These are phyloP conservation scores for Digitonthophagus gazella DNA, from an alignment of 2,888 invertebrate genomes.

Conservation along the genomic window DNA sequence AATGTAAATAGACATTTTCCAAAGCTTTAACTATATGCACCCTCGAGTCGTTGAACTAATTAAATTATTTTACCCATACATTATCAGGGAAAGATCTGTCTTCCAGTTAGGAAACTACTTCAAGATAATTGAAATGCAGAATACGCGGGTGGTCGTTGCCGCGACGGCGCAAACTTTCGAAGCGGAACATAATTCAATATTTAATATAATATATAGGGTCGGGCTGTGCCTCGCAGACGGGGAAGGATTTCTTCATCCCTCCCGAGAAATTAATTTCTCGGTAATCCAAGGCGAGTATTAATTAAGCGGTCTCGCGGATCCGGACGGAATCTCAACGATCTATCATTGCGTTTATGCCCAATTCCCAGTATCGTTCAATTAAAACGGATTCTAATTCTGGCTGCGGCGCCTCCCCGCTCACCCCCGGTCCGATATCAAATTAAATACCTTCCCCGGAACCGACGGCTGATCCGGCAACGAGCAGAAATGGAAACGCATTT, in stretches of 20 bases:
- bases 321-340: slow-evolving; percentile 49
- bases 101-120: not conserved
- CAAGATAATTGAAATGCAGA: not conserved
- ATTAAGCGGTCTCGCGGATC: slow-evolving; percentile 48
- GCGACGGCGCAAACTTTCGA: not conserved
- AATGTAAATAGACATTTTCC: no score
- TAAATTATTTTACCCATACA: not conserved
- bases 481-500: not conserved
- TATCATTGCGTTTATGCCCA: slow-evolving; percentile 49
- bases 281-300: slow-evolving; percentile 53
- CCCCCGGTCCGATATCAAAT: slow-evolving; percentile 15
- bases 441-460: slow-evolving; percentile 11
- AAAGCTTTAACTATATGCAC: not conserved
- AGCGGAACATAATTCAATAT: slow-evolving; percentile 49
- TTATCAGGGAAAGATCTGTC: not conserved
- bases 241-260: slow-evolving; percentile 12
- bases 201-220: slow-evolving; percentile 50
- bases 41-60: not conserved
- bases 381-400: slow-evolving; percentile 30
- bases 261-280: slow-evolving; percentile 52
- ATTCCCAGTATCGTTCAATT: slow-evolving; percentile 38
- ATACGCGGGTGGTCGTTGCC: not conserved
- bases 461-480: not conserved
- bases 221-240: slow-evolving; percentile 33
- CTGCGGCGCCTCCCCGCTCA: not conserved